These are phyloP conservation scores for Bos indicus DNA, from an alignment of 2,113 vertebrate genomes.

Conservation along the genomic window DNA sequence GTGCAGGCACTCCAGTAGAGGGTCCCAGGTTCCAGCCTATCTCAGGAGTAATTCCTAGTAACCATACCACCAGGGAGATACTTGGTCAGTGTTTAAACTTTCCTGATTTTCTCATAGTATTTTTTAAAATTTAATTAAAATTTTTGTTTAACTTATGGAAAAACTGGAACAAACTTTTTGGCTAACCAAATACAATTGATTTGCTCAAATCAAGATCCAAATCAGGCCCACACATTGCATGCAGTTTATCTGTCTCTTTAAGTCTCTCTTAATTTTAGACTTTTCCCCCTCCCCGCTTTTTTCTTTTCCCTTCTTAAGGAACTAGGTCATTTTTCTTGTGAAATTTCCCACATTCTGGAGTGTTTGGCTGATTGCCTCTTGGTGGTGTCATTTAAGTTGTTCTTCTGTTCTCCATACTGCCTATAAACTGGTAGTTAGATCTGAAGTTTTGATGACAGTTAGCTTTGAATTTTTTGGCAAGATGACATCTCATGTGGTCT, in stretches of 20 bases:
- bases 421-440: background rate
- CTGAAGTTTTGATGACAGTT: background rate
- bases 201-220: background rate
- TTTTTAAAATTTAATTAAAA: background rate
- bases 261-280: background rate
- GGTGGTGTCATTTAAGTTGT: background rate
- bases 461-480: background rate
- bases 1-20: background rate
- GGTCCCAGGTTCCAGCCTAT: background rate
- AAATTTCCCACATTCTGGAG: background rate
- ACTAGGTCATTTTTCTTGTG: background rate
- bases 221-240: background rate
- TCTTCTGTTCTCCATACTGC: background rate
- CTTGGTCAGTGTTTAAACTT: background rate
- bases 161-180: background rate
- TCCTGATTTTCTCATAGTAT: background rate
- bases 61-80: background rate
- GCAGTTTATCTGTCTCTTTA: background rate
- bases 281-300: fast-evolving
- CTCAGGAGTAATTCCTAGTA: background rate
- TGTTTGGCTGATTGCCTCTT: background rate
- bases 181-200: background rate
- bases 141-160: background rate
- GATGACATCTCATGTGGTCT: background rate
- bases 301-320: background rate